These are phyloP conservation scores for Deilephila porcellus DNA, from an alignment of 2,888 invertebrate species.

Conservation along the genomic window DNA sequence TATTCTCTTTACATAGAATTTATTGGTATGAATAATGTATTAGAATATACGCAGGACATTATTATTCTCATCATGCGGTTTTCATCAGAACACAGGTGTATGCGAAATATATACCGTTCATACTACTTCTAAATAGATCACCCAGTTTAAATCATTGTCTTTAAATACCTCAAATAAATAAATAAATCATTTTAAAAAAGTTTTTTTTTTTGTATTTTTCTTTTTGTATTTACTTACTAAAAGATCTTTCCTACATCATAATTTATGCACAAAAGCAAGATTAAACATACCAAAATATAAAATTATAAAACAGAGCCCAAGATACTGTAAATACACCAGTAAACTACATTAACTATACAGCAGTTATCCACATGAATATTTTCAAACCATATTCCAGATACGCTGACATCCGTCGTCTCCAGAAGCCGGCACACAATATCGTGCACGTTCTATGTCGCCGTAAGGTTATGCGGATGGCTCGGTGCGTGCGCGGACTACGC, in stretches of 20 bases:
- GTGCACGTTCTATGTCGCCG: conserved; percentile 33
- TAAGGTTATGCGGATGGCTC: conserved; percentile 80
- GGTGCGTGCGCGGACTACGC: conserved; percentile 70
- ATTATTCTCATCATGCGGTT: conserved; percentile 17
- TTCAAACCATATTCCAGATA: conserved; percentile 8
- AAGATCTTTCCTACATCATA: no score
- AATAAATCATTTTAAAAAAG: no score
- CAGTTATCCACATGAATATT: not conserved
- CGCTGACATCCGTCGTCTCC: conserved; percentile 15
- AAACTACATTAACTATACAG: no score
- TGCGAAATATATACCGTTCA: conserved; percentile 15
- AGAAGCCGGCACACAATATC: not conserved
- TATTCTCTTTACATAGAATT: conserved; percentile 25
- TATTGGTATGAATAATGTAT: conserved; percentile 25
- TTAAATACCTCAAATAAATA: no score
- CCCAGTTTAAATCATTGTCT: not conserved
- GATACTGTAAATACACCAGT: no score
- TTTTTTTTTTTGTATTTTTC: no score
- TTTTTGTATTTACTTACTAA: no score
- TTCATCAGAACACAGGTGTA: conserved; percentile 24
- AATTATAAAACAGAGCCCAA: no score
- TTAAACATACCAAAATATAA: no score
- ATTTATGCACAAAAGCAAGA: no score
- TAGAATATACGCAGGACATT: conserved; percentile 13
- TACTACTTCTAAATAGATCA: conserved; percentile 13